Base-by-base conservation (phyloP, 2,888 invertebrate genomes). In the Latheticus oryzae region DNA sequence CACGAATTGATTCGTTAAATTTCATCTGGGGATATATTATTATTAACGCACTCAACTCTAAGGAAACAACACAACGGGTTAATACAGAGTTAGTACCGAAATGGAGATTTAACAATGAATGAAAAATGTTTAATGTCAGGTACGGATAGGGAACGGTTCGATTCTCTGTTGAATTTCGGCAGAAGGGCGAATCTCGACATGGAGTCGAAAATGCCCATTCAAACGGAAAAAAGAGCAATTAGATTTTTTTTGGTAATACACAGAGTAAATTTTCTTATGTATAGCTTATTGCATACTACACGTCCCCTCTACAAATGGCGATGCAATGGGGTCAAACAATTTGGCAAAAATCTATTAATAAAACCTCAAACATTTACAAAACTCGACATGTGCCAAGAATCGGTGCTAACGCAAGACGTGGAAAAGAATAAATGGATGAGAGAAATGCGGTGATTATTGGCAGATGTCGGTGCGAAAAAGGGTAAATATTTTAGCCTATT, bases 211-310 rank as follows among this genome's bases (percentile, higher is more conserved):
- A 26, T 26, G 45, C 19, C 35, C 30, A 16, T 8, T 4, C 8
- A 12, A 55, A 51, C 58, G 30, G 33, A 47, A 54, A 54, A 5
- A 47, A 51, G n/a, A 47, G 21, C 30, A 15, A 17, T 37, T 32
- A 16, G 30, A 32, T n/a, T 30, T 45, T 51, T 23, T 33, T 48
- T 52, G 11, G 28, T 23, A 40, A 45, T 60, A 60, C 56, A 60
- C 51, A 60, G 51, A 60, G 51, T 56, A 35, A 60, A 57, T 42
- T 58, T 55, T 47, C 55, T 57, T 63, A 60, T 66, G 58, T 67
- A 70, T 70, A 72, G 68, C 69, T 75, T 75, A 75, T 75, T 75
- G 75, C 75, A 71, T 74, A 70, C 74, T 75, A 75, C 75, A 75
- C 75, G 74, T 73, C 71, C 74, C 74, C 73, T 70, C 66, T 71